phyloP scores from a whole-genome alignment of 2,797 vertebrate species.

The Ispidina picta region DNA sequence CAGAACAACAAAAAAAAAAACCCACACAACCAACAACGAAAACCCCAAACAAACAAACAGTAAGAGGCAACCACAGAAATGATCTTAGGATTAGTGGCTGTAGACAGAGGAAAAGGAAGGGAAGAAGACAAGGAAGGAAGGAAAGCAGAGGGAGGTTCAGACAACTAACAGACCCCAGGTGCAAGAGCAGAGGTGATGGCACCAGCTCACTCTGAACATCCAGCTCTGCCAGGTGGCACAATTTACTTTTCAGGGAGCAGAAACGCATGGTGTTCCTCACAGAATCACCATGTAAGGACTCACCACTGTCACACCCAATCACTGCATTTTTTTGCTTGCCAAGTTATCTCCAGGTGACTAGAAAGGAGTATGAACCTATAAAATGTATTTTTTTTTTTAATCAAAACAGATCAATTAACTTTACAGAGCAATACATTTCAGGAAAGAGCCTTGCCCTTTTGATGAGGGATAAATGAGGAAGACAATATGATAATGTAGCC shows the following conservation, averaged over 20 bases:
- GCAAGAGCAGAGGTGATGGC: background rate
- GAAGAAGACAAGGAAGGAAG: background rate
- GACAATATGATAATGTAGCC: background rate
- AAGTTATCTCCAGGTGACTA: background rate
- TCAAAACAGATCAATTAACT: background rate
- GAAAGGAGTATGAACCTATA: background rate
- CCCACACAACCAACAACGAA: background rate
- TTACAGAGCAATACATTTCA: too few species aligned
- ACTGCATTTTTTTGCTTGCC: background rate
- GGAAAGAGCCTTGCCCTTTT: background rate
- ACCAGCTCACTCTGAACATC: background rate
- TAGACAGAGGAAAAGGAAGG: background rate
- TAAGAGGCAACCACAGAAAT: background rate
- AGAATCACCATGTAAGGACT: background rate
- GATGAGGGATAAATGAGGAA: background rate
- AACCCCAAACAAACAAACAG: background rate
- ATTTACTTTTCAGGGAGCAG: background rate
- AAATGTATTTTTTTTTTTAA: too few species aligned
- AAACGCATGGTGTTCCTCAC: background rate
- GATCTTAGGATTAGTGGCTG: background rate
- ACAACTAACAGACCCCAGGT: background rate
- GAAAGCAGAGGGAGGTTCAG: background rate
- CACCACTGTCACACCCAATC: background rate
- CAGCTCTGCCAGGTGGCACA: background rate
- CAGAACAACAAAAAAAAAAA: background rate